A percentile compares a stretch with the other conserved stretches of the same genome.
Evolutionary conservation across 2,797 vertebrate genomes (phyloP).

Genomic region (Pseudomugil tenellus): DNA sequence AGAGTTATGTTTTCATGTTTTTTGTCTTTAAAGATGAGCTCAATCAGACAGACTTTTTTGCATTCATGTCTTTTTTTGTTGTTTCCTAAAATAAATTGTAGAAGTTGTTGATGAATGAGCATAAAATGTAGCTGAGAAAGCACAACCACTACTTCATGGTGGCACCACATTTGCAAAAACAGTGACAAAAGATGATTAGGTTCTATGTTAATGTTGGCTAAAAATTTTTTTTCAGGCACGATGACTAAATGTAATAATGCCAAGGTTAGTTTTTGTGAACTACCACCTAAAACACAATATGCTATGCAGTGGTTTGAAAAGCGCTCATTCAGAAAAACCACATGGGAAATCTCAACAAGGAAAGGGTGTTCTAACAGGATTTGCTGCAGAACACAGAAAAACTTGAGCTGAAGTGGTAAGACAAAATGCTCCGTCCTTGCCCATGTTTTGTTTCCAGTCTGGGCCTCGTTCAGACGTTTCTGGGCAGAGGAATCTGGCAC

Average conservation of each 20-base stretch:
- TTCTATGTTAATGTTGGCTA: not conserved
- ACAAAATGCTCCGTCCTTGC: slow-evolving; percentile 36
- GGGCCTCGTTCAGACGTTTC: slow-evolving; percentile 58
- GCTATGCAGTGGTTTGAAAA: slow-evolving; percentile 14
- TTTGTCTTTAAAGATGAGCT: not conserved
- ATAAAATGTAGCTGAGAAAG: not conserved
- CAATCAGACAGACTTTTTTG: not conserved
- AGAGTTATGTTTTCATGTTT: too few relatives aligned
- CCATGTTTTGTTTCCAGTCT: slow-evolving; percentile 44
- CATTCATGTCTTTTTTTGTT: not conserved
- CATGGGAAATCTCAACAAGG: slow-evolving; percentile 32
- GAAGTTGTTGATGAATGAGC: not conserved
- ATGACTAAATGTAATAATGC: not conserved
- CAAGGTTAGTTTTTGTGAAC: not conserved
- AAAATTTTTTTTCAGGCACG: not conserved
- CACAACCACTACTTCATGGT: not conserved
- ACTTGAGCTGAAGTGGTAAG: slow-evolving; percentile 22
- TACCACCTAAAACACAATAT: slow-evolving; percentile 23
- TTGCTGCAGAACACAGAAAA: slow-evolving; percentile 14
- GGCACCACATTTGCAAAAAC: not conserved
- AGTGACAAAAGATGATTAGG: not conserved
- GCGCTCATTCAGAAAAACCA: slow-evolving; percentile 39
- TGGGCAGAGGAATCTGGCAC: slow-evolving; percentile 73
- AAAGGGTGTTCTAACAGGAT: slow-evolving; percentile 3
- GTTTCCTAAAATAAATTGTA: not conserved